phyloP scores from a whole-genome alignment of 2,113 vertebrate species.

The Nipponia nippon region DNA sequence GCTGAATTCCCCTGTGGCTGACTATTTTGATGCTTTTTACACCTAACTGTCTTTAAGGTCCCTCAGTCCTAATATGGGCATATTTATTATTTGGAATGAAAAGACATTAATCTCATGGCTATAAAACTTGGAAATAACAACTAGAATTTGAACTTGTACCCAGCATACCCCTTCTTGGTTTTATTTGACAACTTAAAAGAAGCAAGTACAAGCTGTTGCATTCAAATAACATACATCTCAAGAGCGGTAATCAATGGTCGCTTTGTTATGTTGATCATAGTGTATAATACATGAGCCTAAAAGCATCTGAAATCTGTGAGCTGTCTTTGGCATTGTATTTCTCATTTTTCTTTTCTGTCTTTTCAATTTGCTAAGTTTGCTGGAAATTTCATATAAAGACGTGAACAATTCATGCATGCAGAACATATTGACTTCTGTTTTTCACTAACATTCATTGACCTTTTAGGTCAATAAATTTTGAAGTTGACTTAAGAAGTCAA shows the following conservation, averaged over 20 bases:
- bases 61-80: background rate
- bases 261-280: slow-evolving; percentile 41
- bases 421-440: slow-evolving; percentile 67
- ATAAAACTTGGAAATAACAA: background rate
- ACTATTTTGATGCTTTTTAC: background rate
- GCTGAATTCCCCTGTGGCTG: background rate
- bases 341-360: slow-evolving; percentile 50
- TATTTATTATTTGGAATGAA: background rate
- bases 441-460: slow-evolving; percentile 74
- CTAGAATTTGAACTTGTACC: background rate
- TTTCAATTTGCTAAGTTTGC: slow-evolving; percentile 65
- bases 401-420: slow-evolving; percentile 72
- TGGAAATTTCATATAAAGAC: slow-evolving; percentile 73
- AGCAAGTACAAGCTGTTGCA: background rate
- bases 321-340: slow-evolving; percentile 44
- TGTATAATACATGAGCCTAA: slow-evolving; percentile 7
- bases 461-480: slow-evolving; percentile 73
- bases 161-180: background rate
- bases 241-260: slow-evolving; percentile 41
- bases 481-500: slow-evolving; percentile 74
- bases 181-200: slow-evolving; percentile 4
- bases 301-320: slow-evolving; percentile 60
- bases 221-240: slow-evolving; percentile 31
- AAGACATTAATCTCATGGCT: background rate
- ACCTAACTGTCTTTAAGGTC: background rate